A percentile compares a stretch with the other conserved stretches of the same genome.
These are phyloP conservation scores for Mesopsocus fuscifrons DNA, from an alignment of 2,888 invertebrate species.

Conservation along the genomic window DNA sequence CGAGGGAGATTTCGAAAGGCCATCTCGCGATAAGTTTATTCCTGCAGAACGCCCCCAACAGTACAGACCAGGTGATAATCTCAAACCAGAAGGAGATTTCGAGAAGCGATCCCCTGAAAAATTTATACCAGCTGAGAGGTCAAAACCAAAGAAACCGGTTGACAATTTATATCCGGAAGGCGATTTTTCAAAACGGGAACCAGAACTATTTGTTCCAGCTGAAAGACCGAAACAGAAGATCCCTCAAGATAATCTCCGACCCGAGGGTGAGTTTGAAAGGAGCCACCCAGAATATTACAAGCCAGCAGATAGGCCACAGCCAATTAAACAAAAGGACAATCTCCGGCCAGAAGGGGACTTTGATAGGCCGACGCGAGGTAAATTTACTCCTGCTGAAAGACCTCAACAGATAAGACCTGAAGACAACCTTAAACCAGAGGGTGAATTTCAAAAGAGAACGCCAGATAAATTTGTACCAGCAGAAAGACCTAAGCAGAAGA, in stretches of 20 bases:
- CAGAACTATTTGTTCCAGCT: slow-evolving; percentile 21
- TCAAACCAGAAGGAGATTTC: slow-evolving; percentile 20
- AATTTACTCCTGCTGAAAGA: slow-evolving; percentile 16
- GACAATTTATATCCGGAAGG: slow-evolving; percentile 28
- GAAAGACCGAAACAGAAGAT: slow-evolving; percentile 26
- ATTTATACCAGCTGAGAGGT: slow-evolving; percentile 16
- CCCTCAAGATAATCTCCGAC: slow-evolving; percentile 25
- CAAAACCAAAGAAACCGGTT: slow-evolving; percentile 17
- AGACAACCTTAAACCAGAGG: slow-evolving; percentile 34
- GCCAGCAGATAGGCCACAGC: slow-evolving; percentile 25
- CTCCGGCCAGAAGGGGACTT: slow-evolving; percentile 21
- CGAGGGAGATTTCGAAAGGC: slow-evolving; percentile 40
- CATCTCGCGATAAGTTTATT: slow-evolving; percentile 22
- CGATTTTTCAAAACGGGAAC: slow-evolving; percentile 19
- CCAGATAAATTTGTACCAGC: slow-evolving; percentile 25
- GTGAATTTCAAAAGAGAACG: slow-evolving; percentile 31
- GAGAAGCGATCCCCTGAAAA: slow-evolving; percentile 15
- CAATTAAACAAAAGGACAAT: slow-evolving; percentile 24
- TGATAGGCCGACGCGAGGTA: slow-evolving; percentile 15
- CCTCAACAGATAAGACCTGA: slow-evolving; percentile 18
- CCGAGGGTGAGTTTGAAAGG: slow-evolving; percentile 28
- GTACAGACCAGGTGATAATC: slow-evolving; percentile 17
- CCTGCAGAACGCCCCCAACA: slow-evolving; percentile 13
- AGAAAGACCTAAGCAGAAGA: slow-evolving; percentile 19
- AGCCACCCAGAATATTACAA: background rate